Evolutionary conservation across 2,113 vertebrate species (phyloP), one percentile per base, ranked within the genome.

Genomic region (Tupaia tana): DNA sequence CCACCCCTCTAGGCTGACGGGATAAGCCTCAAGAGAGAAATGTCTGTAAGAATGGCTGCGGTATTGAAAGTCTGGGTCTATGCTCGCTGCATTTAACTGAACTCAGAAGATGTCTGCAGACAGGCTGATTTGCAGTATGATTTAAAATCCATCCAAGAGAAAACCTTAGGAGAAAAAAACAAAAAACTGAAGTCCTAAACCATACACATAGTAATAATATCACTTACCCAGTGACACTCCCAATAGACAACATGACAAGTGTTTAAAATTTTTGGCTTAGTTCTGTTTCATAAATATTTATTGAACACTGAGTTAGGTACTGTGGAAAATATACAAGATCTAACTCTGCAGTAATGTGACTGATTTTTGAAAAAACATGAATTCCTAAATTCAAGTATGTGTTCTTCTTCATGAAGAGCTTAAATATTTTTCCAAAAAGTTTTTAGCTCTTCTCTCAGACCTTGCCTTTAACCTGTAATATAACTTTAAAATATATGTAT

Each of bases 281-380:
- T 61, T 95, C 71, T 78, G 64, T 54, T 86, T 95, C 27, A 61
- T 80, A 83, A 43, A 95, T 79, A 66, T 43, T 79, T 74, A 74
- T 75, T 24, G n/a, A 70, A 16, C n/a, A 54, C 56, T 70, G 31
- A 92, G 27, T 10, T 58, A 25, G 43, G 58, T 34, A 93, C 61
- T 74, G 52, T 81, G 61, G 69, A 69, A 96, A 93, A 85, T 83
- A 82, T n/a, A 43, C 43, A 43, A 43, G 43, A 43, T 43, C 43
- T 43, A 43, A 43, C 43, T 43, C 43, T 43, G 43, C 43, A 43
- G 77, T 86, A 73, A 93, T 67, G 56, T 90, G 90, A 71, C 52
- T 29, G 20, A n/a, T 73, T 92, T 86, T 78, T 81, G 29, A 25
- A 82, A 93, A 89, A 81, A 29, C 29, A 22, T 11, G 13, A 87